Evolutionary conservation across 2,113 vertebrate genomes (phyloP).

Genomic region (Crotalus horridus): DNA sequence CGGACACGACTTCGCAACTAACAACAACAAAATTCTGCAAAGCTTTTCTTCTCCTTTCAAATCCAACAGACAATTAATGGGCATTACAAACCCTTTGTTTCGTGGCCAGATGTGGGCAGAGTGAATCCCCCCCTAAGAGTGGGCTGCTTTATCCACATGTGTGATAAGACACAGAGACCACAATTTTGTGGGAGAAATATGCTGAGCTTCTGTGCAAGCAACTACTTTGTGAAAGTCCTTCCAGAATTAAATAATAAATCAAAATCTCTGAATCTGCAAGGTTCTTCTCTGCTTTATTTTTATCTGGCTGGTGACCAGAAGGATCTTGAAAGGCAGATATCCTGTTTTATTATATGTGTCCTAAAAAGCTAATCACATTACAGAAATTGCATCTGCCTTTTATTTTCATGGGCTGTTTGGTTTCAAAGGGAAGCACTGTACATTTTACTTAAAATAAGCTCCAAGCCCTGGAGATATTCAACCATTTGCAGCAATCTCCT

Average conservation of each 20-base stretch:
- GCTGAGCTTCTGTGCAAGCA: background rate
- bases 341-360: background rate
- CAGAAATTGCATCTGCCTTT: background rate
- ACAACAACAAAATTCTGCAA: background rate
- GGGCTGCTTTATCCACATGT: background rate
- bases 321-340: background rate
- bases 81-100: background rate
- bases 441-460: background rate
- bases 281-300: background rate
- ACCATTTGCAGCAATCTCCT: background rate
- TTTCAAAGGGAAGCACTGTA: background rate
- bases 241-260: background rate
- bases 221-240: background rate
- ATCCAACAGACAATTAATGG: background rate
- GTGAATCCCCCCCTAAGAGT: background rate
- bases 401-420: background rate
- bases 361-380: background rate
- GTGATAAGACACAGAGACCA: background rate
- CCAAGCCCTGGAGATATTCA: background rate
- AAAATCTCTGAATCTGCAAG: background rate
- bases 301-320: background rate
- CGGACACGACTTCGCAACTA: too few relatives aligned
- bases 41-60: background rate
- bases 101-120: background rate
- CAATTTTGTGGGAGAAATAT: background rate